A percentile compares a stretch with the other conserved stretches of the same genome.
phyloP scores from a whole-genome alignment of 2,113 vertebrate genomes.

The Seriola quinqueradiata region DNA sequence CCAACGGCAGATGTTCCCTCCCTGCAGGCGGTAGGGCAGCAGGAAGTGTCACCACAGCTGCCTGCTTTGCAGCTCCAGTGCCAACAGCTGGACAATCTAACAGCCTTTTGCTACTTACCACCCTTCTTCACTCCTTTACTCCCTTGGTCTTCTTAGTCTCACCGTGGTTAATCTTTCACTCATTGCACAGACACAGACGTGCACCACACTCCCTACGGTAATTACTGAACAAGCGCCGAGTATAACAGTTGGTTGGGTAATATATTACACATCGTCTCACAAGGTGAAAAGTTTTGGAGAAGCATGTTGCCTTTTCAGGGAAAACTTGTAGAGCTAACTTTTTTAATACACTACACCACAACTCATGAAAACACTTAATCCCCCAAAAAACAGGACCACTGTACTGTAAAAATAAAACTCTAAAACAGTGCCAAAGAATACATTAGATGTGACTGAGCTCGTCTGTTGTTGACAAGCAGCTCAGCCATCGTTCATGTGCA shows the following conservation, averaged over 20 bases:
- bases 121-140: conserved; percentile 35
- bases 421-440: neutral
- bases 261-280: conserved; percentile 50
- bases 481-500: conserved; percentile 23
- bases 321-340: neutral
- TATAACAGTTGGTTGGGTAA: conserved; percentile 53
- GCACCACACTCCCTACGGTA: conserved; percentile 44
- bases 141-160: conserved; percentile 37
- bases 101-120: conserved; percentile 46
- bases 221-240: conserved; percentile 63
- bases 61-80: conserved; percentile 44
- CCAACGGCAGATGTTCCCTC: conserved; percentile 78
- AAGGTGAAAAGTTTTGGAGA: conserved; percentile 31
- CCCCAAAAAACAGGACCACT: neutral
- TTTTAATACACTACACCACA: neutral
- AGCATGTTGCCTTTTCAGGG: neutral
- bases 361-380: neutral
- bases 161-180: conserved; percentile 61
- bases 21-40: conserved; percentile 55
- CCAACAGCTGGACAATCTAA: conserved; percentile 74
- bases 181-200: conserved; percentile 49
- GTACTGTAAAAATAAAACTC: neutral
- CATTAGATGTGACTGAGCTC: neutral
- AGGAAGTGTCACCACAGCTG: conserved; percentile 67
- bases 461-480: conserved; percentile 16